Base-by-base conservation (phyloP, 2,797 vertebrate genomes). In the Halcyon leucocephala region DNA sequence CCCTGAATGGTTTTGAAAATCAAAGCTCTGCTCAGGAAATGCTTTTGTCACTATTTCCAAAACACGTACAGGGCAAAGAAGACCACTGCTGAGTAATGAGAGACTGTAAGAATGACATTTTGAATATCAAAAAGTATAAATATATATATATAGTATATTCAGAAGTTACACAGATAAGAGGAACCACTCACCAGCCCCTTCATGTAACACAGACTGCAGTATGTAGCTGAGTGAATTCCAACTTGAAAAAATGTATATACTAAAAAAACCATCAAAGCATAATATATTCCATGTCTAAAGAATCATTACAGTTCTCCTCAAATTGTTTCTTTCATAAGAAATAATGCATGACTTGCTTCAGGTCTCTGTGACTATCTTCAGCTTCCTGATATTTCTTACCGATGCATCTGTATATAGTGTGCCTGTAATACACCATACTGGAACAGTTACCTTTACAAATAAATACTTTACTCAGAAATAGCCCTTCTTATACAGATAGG, bases 391-490 rank as follows among this genome's bases (percentile, higher is more conserved):
- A 4, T 39, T 89, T 80, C 71, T 62, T 74, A 26, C 15, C 15
- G 25, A 17, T 26, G 10, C 6, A 12, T 51, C 41, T 54, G 52
- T 54, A 54, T 54, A 54, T 29, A 54, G 29, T 54, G 52, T 54
- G 52, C 31, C 52, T 54, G 28, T 54, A 19, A 54, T 31, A 54
- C 31, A 14, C 39, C 58, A n/a, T 39, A 67, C 25, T 8, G 6
- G 52, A 93, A 86, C 26, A 49, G 91, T 54, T 87, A 41, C 49
- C 65, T 86, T 79, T 61, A n/a, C 62, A 33, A 91, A 70, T 44
- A 61, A 88, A 91, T 52, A 83, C 42, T 89, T 93, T 52, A 73
- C 42, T 60, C 58, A 77, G 85, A 96, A 81, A 28, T 33, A 65
- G 55, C 13, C 69, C 33, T 81, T 74, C 79, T 93, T 33, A 22